Conservation (phyloP, 2,113 vertebrate genomes). For the Clarias magur region DNA sequence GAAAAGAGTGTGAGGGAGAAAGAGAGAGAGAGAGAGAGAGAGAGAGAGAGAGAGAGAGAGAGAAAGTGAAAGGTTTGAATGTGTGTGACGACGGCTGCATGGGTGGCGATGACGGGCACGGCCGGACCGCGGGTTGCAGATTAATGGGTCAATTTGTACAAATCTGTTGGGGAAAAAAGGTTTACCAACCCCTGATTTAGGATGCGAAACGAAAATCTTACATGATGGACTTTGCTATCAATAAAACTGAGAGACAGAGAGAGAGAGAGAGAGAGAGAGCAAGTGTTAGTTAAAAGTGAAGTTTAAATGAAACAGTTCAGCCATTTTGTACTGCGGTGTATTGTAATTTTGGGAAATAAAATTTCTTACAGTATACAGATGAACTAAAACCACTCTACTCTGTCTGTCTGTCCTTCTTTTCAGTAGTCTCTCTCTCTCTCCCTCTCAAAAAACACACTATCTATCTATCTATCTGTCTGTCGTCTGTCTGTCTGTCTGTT, state of each 20-base stretch:
- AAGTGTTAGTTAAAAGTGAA: neutral
- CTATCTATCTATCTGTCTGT: neutral
- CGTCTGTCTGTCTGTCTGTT: neutral
- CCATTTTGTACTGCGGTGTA: neutral
- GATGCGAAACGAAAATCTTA: conserved; percentile 25
- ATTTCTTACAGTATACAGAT: neutral
- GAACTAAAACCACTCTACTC: neutral
- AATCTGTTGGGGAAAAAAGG: conserved; percentile 21
- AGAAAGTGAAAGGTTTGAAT: conserved; percentile 29
- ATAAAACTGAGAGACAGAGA: neutral
- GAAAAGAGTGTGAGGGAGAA: neutral
- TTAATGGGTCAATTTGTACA: conserved; percentile 31
- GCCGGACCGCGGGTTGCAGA: conserved; percentile 12
- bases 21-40: neutral
- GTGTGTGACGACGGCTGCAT: conserved; percentile 17
- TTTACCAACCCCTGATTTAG: conserved; percentile 29
- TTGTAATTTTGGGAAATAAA: neutral
- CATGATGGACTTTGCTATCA: neutral
- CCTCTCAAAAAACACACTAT: too few relatives aligned
- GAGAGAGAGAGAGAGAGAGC: neutral
- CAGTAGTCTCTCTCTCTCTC: neutral
- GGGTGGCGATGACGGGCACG: conserved; percentile 1
- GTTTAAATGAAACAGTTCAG: neutral
- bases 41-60: conserved; percentile 10
- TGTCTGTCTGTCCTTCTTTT: neutral